Conservation (phyloP, 2,797 vertebrate species). For the Pseudomugil tenellus region DNA sequence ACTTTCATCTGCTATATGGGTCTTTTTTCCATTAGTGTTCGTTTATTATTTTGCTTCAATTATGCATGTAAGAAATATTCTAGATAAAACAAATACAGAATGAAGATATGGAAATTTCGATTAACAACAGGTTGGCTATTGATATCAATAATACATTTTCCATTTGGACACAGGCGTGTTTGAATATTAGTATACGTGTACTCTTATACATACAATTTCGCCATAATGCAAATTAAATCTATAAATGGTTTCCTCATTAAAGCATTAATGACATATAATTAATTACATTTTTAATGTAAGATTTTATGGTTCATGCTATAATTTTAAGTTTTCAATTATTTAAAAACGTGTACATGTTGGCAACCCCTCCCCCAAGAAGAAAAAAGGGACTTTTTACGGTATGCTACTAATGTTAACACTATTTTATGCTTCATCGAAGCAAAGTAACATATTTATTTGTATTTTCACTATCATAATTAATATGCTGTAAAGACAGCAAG, state of each 20-base stretch:
- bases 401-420: not conserved
- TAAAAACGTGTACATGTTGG: not conserved
- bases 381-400: not conserved
- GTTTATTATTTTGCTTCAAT: constrained; percentile 6
- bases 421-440: not conserved
- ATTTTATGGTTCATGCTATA: not conserved
- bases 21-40: constrained; percentile 34
- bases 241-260: not conserved
- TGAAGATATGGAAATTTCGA: constrained; percentile 55
- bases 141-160: constrained; percentile 49
- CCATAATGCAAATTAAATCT: not conserved
- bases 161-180: constrained; percentile 9
- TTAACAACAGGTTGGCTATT: constrained; percentile 75
- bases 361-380: too few relatives aligned
- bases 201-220: too few relatives aligned
- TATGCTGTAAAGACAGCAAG: constrained; percentile 5
- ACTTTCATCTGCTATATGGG: constrained; percentile 62
- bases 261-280: not conserved
- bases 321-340: not conserved
- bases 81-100: constrained; percentile 33
- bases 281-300: not conserved
- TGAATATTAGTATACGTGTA: constrained; percentile 23
- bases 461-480: constrained; percentile 28
- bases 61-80: constrained; percentile 36
- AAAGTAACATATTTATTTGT: constrained; percentile 15